phyloP scores from a whole-genome alignment of 2,888 invertebrate species.

The Orthosia cruda region DNA sequence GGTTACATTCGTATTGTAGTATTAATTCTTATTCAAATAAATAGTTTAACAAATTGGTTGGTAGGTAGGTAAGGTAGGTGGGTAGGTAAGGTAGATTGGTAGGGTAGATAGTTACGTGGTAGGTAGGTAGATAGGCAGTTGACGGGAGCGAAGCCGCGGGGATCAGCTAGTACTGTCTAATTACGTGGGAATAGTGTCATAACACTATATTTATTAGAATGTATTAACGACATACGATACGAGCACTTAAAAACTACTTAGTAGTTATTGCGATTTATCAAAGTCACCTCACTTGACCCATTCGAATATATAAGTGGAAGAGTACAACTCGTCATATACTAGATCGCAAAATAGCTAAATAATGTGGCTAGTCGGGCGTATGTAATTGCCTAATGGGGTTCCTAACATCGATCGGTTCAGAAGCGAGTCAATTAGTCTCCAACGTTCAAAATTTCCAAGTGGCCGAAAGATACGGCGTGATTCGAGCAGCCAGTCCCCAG shows the following conservation, averaged over 20 bases:
- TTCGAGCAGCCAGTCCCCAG: constrained; percentile 52
- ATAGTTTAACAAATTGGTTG: too few relatives aligned
- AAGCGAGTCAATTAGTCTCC: constrained; percentile 63
- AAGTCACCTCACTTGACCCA: constrained; percentile 15
- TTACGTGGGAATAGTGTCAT: not conserved
- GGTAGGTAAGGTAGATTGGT: too few relatives aligned
- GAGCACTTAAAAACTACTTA: constrained; percentile 24
- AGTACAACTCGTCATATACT: constrained; percentile 22
- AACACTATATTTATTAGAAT: not conserved
- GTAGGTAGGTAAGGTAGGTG: too few relatives aligned
- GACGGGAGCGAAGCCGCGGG: too few relatives aligned
- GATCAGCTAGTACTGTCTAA: too few relatives aligned
- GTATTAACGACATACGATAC: not conserved
- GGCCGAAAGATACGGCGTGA: constrained; percentile 61
- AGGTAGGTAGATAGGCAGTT: too few relatives aligned
- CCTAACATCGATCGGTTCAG: constrained; percentile 60
- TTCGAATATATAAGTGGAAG: constrained; percentile 43
- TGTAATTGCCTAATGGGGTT: constrained; percentile 64
- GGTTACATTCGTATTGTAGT: too few relatives aligned
- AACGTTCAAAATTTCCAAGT: constrained; percentile 64
- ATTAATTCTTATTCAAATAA: too few relatives aligned
- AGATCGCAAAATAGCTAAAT: constrained; percentile 33
- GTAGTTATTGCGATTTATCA: constrained; percentile 18
- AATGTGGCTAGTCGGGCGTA: constrained; percentile 52
- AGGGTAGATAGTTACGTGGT: too few relatives aligned